Conservation (phyloP, 2,113 vertebrate species). For the Vicugna pacos region DNA sequence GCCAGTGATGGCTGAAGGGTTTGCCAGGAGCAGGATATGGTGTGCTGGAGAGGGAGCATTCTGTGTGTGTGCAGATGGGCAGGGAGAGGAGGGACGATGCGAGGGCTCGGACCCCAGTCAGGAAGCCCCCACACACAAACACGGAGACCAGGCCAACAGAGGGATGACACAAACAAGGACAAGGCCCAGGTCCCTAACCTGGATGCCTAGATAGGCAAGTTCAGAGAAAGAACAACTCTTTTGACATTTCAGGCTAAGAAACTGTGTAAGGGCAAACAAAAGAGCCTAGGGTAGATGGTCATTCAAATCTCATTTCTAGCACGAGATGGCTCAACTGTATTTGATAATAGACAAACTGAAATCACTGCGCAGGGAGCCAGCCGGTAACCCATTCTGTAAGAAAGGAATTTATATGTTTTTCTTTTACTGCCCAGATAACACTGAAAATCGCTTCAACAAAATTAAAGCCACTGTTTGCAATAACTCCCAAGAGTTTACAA, state of each 20-base stretch:
- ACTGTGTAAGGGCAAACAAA: background rate
- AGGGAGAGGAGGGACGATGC: accelerated
- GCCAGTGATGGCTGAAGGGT: accelerated
- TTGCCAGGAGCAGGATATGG: accelerated
- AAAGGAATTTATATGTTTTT: background rate
- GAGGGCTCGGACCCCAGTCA: accelerated
- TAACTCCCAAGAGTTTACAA: background rate
- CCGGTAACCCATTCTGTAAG: background rate
- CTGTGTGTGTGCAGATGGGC: accelerated
- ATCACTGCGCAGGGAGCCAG: background rate
- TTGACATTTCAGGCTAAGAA: background rate
- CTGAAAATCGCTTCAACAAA: background rate
- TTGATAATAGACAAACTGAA: background rate
- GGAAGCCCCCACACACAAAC: background rate
- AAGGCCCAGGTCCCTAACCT: background rate
- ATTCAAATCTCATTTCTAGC: background rate
- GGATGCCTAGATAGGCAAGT: accelerated
- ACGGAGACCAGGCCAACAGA: accelerated
- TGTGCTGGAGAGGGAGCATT: background rate
- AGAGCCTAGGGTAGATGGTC: background rate
- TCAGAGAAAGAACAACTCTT: background rate
- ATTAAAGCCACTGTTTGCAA: background rate
- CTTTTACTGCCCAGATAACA: background rate
- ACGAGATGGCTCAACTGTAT: background rate
- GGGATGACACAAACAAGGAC: accelerated